Evolutionary conservation across 1,140 invertebrate genomes (phyloP).

Genomic region (Drosophila cardini): DNA sequence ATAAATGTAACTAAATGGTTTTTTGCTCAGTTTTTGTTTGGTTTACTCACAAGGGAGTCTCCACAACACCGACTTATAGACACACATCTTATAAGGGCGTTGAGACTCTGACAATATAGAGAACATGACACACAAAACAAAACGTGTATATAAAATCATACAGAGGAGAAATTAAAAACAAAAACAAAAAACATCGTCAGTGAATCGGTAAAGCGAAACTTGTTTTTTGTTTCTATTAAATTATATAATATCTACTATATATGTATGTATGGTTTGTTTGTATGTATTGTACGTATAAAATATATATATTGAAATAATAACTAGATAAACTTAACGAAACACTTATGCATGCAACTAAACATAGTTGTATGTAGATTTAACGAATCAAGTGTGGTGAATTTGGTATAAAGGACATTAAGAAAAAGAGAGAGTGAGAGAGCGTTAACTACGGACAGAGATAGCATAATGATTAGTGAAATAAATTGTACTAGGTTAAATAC

Average conservation of each 20-base stretch:
- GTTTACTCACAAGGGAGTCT: conserved; percentile 82
- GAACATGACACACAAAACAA: conserved; percentile 82
- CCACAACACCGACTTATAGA: conserved; percentile 81
- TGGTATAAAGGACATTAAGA: not conserved
- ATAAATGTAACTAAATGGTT: conserved; percentile 42
- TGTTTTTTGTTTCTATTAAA: conserved; percentile 29
- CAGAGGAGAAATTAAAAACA: conserved; percentile 57
- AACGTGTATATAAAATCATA: conserved; percentile 69
- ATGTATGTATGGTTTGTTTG: not conserved
- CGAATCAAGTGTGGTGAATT: conserved; percentile 1
- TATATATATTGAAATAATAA: not conserved
- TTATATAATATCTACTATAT: not conserved
- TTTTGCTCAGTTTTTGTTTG: conserved; percentile 69
- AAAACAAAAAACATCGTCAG: conserved; percentile 57
- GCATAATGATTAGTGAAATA: conserved; percentile 18
- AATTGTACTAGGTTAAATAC: not conserved
- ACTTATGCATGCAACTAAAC: not conserved
- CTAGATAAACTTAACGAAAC: not conserved
- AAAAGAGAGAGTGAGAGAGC: conserved; percentile 5
- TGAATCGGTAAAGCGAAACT: conserved; percentile 46
- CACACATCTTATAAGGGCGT: conserved; percentile 80
- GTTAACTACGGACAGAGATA: conserved; percentile 23
- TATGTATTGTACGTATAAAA: not conserved
- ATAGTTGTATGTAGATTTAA: not conserved
- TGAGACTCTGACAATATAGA: conserved; percentile 81